Conservation (phyloP, 2,113 vertebrate species). For the Girardinichthys multiradiatus region DNA sequence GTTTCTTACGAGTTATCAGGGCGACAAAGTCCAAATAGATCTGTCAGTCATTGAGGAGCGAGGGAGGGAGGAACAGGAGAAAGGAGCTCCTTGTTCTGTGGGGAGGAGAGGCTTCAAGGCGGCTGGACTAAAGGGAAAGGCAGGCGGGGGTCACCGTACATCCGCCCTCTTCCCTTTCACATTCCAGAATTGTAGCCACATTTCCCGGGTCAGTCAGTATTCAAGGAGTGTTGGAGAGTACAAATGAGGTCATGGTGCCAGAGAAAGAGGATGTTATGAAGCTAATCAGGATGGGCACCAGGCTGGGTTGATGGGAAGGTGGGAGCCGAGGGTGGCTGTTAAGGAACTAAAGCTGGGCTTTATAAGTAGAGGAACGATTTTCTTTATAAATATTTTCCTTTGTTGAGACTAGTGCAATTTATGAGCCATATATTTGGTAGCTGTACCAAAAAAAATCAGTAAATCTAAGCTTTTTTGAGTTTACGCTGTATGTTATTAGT, state of each 20-base stretch:
- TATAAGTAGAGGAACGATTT: background rate
- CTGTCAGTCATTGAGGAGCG: constrained; percentile 40
- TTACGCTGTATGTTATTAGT: constrained; percentile 3
- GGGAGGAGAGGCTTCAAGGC: constrained; percentile 12
- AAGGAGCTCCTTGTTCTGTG: constrained; percentile 63
- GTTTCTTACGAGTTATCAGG: constrained; percentile 20
- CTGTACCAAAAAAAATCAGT: background rate
- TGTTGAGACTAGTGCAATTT: background rate
- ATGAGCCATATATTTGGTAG: constrained; percentile 13
- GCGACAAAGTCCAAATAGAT: constrained; percentile 45
- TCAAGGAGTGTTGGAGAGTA: constrained; percentile 71
- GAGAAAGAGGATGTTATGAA: constrained; percentile 52
- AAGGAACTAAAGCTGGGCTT: no score
- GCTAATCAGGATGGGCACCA: constrained; percentile 17
- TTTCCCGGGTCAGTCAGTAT: constrained; percentile 71
- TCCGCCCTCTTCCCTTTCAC: constrained; percentile 33
- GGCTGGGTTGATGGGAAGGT: no score
- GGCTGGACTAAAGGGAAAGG: background rate
- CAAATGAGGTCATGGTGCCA: constrained; percentile 74
- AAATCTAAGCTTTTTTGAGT: constrained; percentile 6
- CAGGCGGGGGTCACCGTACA: background rate
- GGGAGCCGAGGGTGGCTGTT: no score
- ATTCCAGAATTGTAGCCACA: constrained; percentile 79
- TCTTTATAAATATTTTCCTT: background rate
- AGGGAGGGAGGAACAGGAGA: constrained; percentile 42